Percentiles rank a stretch among this genome's conserved stretches.
Evolutionary conservation across 2,888 invertebrate genomes (phyloP).

Genomic region (Andrena fulva): DNA sequence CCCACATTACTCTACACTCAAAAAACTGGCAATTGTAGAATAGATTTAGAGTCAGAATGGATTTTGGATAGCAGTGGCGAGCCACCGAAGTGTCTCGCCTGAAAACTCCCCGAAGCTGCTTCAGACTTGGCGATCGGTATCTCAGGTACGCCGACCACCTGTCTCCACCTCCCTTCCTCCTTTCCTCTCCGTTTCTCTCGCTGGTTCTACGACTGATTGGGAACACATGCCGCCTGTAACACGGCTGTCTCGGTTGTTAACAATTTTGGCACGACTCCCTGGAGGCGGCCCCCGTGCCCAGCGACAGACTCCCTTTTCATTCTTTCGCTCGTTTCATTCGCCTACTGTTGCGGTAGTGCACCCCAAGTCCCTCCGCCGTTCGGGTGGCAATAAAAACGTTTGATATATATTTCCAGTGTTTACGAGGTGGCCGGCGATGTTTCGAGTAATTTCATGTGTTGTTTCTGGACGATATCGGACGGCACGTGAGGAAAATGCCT

Average conservation of each 20-base stretch:
- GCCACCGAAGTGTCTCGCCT: not conserved
- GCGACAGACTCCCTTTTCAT: slow-evolving; percentile 52
- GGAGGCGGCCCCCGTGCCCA: slow-evolving; percentile 53
- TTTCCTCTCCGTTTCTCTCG: slow-evolving; percentile 46
- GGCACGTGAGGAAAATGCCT: slow-evolving; percentile 53
- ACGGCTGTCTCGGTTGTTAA: slow-evolving; percentile 70
- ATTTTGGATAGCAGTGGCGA: not conserved
- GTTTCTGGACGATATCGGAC: slow-evolving; percentile 45
- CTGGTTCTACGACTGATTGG: slow-evolving; percentile 67
- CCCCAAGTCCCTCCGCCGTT: slow-evolving; percentile 42
- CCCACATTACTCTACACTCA: too few species aligned
- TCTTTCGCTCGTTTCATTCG: slow-evolving; percentile 52
- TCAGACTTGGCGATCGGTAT: slow-evolving; percentile 64
- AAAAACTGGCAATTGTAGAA: too few species aligned
- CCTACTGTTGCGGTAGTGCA: slow-evolving; percentile 52
- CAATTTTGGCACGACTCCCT: slow-evolving; percentile 74
- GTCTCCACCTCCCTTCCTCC: slow-evolving; percentile 64
- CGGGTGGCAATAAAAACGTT: slow-evolving; percentile 44
- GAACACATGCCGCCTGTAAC: slow-evolving; percentile 72
- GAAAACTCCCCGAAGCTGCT: slow-evolving; percentile 49
- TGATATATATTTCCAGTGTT: slow-evolving; percentile 53
- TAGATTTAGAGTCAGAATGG: too few species aligned
- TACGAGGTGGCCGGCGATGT: slow-evolving; percentile 51
- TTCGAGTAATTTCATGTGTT: slow-evolving; percentile 61
- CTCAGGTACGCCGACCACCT: slow-evolving; percentile 69